Evolutionary conservation across 2,113 vertebrate genomes (phyloP), one percentile per base, ranked within the genome.

Genomic region (Platichthys flesus): DNA sequence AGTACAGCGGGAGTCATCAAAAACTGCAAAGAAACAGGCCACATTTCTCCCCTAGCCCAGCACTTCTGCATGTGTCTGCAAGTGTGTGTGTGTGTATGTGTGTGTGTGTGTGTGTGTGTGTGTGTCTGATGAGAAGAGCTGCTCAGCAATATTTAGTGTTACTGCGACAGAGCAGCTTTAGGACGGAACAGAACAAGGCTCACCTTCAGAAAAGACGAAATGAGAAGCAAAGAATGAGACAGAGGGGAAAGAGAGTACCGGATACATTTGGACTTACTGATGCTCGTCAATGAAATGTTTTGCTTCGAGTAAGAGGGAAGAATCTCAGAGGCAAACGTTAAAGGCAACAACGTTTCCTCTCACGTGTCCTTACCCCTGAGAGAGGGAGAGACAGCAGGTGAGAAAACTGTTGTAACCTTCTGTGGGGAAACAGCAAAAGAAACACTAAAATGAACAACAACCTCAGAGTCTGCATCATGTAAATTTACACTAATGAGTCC

Each of bases 21-120:
- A 91, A 92, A 93, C 88, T 76, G 87, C 85, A 91, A 81, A 90
- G 84, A 92, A 92, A 92, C 86, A 90, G 91, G 91, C 89, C 90
- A 91, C 88, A 91, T 93, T 95, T 93, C 87, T 87, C 73, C 91
- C 88, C 89, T 92, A 93, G 89, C 85, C 89, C 91, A 94, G 94
- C 93, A 93, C 81, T 93, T 92, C 87, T 92, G 90, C 73, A 26
- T 74, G 79, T 83, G 76, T 80, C 74, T 85, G 82, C 68, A 71
- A 67, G 65, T 76, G 78, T 31, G 31, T 82, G 85, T 35, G 56
- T 57, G 65, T 76, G 78, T 31, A 6, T 82, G 85, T 35, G 56
- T 57, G 71, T 73, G 71, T 57, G 55, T 42, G 45, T 65, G 65
- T 58, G 45, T 73, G 45, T 73, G 78, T 66, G 77, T 78, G 77